Percentiles rank a stretch among this genome's conserved stretches.
Evolutionary conservation across 2,113 vertebrate species (phyloP).

Genomic region (Eonycteris spelaea): DNA sequence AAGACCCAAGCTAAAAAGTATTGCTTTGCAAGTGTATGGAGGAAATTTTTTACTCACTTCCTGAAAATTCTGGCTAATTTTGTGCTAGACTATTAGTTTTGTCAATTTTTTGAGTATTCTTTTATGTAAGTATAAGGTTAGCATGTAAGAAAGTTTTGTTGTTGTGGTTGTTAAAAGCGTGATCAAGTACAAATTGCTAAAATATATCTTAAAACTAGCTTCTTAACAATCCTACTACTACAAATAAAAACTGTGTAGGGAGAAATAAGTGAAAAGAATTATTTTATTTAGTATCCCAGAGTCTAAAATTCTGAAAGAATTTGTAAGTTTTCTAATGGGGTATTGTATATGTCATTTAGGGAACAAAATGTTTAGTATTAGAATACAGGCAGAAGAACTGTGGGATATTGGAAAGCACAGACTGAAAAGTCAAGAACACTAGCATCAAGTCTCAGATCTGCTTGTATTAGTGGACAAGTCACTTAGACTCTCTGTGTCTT

Average conservation of each 20-base stretch:
- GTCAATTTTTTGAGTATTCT: neutral
- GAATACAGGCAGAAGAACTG: neutral
- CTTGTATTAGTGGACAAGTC: neutral
- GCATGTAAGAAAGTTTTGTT: neutral
- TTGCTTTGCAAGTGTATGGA: neutral
- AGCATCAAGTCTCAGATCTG: neutral
- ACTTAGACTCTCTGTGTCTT: neutral
- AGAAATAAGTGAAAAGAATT: neutral
- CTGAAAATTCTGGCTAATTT: neutral
- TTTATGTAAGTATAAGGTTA: neutral
- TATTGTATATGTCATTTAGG: neutral
- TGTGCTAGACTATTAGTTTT: neutral
- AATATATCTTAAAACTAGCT: neutral
- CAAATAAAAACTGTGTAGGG: neutral
- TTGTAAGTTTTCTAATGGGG: neutral
- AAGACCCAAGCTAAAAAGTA: neutral
- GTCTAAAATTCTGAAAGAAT: neutral
- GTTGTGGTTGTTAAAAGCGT: neutral
- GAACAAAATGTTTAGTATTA: neutral
- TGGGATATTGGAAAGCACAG: neutral
- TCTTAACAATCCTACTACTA: neutral
- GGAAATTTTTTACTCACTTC: neutral
- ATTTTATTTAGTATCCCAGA: neutral
- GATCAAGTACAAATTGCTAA: neutral
- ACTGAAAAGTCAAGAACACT: neutral